Conservation (phyloP, 2,113 vertebrate species). For the Hippoglossus stenolepis region DNA sequence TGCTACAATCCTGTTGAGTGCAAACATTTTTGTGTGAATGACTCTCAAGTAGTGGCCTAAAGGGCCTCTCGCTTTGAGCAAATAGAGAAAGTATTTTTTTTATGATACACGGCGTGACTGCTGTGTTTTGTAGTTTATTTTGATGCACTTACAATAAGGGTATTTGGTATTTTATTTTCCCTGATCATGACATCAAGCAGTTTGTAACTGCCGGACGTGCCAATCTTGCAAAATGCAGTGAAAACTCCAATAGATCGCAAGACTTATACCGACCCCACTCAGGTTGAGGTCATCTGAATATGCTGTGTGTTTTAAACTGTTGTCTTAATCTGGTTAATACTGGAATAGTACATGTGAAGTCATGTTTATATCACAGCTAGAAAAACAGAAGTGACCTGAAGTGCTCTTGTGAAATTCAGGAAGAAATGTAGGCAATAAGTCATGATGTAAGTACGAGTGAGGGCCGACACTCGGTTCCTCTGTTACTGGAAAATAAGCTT, state of each 20-base stretch:
- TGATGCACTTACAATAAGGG: too few species aligned
- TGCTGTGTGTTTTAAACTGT: too few species aligned
- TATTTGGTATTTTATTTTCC: too few species aligned
- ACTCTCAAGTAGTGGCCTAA: background rate
- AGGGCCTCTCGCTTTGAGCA: background rate
- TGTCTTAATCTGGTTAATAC: too few species aligned
- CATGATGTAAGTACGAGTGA: background rate
- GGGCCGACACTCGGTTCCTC: background rate
- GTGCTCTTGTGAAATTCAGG: background rate
- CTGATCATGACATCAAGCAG: too few species aligned
- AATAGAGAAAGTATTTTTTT: background rate
- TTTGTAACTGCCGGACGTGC: too few species aligned
- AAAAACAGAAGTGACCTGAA: background rate
- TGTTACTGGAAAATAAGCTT: background rate
- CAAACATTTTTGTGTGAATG: background rate
- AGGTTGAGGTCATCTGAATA: too few species aligned
- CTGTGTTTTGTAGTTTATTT: too few species aligned
- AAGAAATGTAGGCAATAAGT: background rate
- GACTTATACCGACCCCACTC: too few species aligned
- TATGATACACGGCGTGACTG: too few species aligned
- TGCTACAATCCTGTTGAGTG: conserved; percentile 4
- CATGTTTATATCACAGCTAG: background rate
- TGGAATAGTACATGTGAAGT: background rate
- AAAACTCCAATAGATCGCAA: too few species aligned
- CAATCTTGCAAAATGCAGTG: too few species aligned